Conservation (phyloP, 2,888 invertebrate species). For the Poecilus cupreus region DNA sequence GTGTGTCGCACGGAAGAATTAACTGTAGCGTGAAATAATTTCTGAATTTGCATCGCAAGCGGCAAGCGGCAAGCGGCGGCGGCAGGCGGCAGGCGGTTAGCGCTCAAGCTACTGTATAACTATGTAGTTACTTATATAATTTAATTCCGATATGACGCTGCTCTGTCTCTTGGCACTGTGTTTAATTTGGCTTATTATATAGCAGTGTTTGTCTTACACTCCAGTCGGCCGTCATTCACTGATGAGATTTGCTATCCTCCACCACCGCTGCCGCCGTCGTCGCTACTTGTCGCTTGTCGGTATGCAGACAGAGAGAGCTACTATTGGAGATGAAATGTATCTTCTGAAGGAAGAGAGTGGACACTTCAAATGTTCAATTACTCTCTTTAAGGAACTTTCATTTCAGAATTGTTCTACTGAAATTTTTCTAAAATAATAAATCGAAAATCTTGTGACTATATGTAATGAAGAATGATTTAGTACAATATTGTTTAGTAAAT, state of each 20-base stretch:
- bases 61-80: slow-evolving; percentile 49
- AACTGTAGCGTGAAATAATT: slow-evolving; percentile 68
- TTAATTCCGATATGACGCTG: slow-evolving; percentile 69
- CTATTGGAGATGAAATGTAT: not conserved
- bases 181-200: slow-evolving; percentile 71
- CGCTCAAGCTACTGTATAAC: slow-evolving; percentile 66
- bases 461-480: too few species aligned
- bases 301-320: not conserved
- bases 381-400: not conserved
- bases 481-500: too few species aligned
- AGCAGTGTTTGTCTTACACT: slow-evolving; percentile 70
- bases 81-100: slow-evolving; percentile 41
- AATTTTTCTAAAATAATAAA: too few species aligned
- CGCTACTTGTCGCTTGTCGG: not conserved
- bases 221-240: slow-evolving; percentile 68
- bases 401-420: too few species aligned
- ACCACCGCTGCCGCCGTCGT: not conserved
- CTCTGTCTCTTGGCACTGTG: slow-evolving; percentile 63
- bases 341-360: not conserved
- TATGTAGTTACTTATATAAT: slow-evolving; percentile 69
- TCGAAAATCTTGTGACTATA: too few species aligned
- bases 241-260: slow-evolving; percentile 67
- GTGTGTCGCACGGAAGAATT: slow-evolving; percentile 61
- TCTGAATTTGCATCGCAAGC: slow-evolving; percentile 69
- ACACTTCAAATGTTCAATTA: too few species aligned